Evolutionary conservation across 2,113 vertebrate species (phyloP), one percentile per base, ranked within the genome.

Genomic region (Fulmarus glacialis): DNA sequence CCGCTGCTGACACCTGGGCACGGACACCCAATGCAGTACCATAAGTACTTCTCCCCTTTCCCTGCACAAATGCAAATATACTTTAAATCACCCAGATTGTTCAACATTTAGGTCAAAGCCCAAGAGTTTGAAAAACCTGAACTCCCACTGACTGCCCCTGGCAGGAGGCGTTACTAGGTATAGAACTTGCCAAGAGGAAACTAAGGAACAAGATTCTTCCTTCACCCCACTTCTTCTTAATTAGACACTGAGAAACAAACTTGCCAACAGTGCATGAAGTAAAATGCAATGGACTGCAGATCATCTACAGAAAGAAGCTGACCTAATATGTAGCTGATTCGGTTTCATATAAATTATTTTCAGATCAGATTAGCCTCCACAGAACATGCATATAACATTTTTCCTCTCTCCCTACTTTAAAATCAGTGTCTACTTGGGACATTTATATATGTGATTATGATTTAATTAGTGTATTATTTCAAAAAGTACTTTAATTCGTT

Each of bases 1-100:
- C 43, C 43, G 13, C 43, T 8, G 26, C 7, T 19, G 4, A 7
- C 3, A 0, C 9, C 47, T 4, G 47, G 59, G 27, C 48, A 40
- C 0, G 0, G 50, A 2, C 48, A 55, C 22, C 26, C 34, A 11
- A 3, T 16, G 21, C 5, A 10, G 5, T 11, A 38, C 70, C 19
- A 11, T 17, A 40, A 1, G 7, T 18, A 12, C 6, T 36, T 48
- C 23, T 56, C 19, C 38, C 26, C 45, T 30, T 68, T 59, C 43
- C 36, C 43, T 59, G 43, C 24, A 52, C 62, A 50, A 59, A 50
- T 14, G 26, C 36, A 59, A 52, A 52, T 47, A 47, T 5, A 24
- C 10, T 56, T n/a, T 30, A 64, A 50, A 52, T 43, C 50, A n/a
- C 8, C 20, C 8, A 52, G 30, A 30, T 27, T 47, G 22, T 53